These are phyloP conservation scores for Chrysochloris asiatica DNA, from an alignment of 2,113 vertebrate genomes.

Conservation along the genomic window DNA sequence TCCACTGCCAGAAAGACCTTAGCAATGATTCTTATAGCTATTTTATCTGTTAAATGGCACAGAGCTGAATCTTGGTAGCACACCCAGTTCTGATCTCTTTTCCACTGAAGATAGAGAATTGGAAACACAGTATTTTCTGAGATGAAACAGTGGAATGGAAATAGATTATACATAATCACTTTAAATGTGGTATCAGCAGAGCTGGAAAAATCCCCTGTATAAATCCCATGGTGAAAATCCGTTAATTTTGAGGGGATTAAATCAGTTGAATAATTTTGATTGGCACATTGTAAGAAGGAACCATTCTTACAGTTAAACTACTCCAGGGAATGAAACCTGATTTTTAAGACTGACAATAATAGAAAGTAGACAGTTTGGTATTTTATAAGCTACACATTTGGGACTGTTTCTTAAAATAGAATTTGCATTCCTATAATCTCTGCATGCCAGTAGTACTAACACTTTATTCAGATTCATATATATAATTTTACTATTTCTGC, in stretches of 20 bases:
- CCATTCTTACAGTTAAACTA: slow-evolving; percentile 57
- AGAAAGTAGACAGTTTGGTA: slow-evolving; percentile 49
- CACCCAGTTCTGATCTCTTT: slow-evolving; percentile 55
- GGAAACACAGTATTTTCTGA: slow-evolving; percentile 57
- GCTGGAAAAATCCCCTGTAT: slow-evolving; percentile 58
- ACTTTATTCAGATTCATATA: slow-evolving; percentile 55
- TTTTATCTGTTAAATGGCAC: slow-evolving; percentile 50
- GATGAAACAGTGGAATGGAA: slow-evolving; percentile 71
- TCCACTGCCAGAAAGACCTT: slow-evolving; percentile 19
- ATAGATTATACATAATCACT: slow-evolving; percentile 72
- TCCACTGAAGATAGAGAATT: slow-evolving; percentile 38
- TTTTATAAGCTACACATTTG: slow-evolving; percentile 55
- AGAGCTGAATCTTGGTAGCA: slow-evolving; percentile 47
- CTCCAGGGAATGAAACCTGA: slow-evolving; percentile 60
- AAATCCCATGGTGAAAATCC: slow-evolving; percentile 63
- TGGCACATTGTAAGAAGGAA: slow-evolving; percentile 50
- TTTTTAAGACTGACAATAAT: slow-evolving; percentile 65
- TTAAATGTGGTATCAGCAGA: slow-evolving; percentile 63
- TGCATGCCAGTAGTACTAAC: slow-evolving; percentile 13
- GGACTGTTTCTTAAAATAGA: slow-evolving; percentile 58
- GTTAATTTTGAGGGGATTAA: slow-evolving; percentile 76
- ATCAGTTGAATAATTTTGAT: slow-evolving; percentile 64
- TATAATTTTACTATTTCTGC: not conserved
- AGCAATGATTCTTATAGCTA: not conserved
- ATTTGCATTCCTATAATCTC: slow-evolving; percentile 62